Percentiles rank a stretch among this genome's conserved stretches.
Evolutionary conservation across 2,888 invertebrate genomes (phyloP).

Genomic region (Brachynemurus nebulosus): DNA sequence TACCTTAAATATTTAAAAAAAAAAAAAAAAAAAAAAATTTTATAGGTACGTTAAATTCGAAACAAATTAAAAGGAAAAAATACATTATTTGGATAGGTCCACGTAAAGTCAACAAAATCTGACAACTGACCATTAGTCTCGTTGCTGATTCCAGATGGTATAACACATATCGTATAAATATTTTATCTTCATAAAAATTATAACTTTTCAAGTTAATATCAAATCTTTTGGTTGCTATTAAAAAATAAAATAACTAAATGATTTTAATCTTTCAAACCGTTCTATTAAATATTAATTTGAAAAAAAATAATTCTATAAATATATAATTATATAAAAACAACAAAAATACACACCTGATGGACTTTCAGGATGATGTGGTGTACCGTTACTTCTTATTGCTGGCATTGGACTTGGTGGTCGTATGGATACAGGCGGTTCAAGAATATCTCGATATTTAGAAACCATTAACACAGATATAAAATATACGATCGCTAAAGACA

Average conservation of each 20-base stretch:
- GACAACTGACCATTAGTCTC: too few species aligned
- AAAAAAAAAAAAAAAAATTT: too few species aligned
- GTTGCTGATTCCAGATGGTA: too few species aligned
- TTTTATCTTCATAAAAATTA: not conserved
- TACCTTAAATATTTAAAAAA: too few species aligned
- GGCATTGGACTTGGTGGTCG: slow-evolving; percentile 48
- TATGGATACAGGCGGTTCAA: slow-evolving; percentile 79
- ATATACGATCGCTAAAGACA: slow-evolving; percentile 97
- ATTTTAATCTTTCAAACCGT: slow-evolving; percentile 3
- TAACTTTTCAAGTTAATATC: not conserved
- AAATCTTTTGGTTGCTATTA: not conserved
- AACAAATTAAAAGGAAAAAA: too few species aligned
- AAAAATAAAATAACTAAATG: not conserved
- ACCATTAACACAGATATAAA: slow-evolving; percentile 99
- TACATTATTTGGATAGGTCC: too few species aligned
- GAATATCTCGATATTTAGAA: slow-evolving; percentile 96
- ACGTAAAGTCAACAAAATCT: too few species aligned
- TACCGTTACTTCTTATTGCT: slow-evolving; percentile 38
- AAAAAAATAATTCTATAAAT: not conserved
- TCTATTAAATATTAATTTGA: slow-evolving; percentile 2
- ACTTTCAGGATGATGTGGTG: slow-evolving; percentile 38
- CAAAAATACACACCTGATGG: slow-evolving; percentile 37
- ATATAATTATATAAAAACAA: not conserved
- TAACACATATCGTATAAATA: too few species aligned
- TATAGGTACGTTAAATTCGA: too few species aligned